These are phyloP conservation scores for Trisateles emortualis DNA, from an alignment of 2,888 invertebrate species.

Conservation along the genomic window DNA sequence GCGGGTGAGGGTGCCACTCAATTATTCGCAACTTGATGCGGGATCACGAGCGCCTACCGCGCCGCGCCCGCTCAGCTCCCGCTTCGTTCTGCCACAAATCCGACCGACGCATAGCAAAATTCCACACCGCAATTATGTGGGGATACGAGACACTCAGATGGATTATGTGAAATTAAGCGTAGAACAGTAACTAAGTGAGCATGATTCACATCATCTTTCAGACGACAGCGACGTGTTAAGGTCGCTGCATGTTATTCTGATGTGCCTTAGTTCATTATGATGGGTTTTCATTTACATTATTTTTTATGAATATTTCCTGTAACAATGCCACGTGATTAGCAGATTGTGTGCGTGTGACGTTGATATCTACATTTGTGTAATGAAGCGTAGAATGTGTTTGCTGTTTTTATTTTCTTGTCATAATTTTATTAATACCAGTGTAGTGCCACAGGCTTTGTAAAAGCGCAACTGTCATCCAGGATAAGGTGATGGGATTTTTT, in stretches of 20 bases:
- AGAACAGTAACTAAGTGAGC: slow-evolving; percentile 73
- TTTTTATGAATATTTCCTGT: slow-evolving; percentile 9
- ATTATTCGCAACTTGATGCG: slow-evolving; percentile 83
- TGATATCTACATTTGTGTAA: background rate
- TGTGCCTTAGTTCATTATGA: slow-evolving; percentile 9
- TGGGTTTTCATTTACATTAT: slow-evolving; percentile 23
- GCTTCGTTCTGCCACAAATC: slow-evolving; percentile 58
- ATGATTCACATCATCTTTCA: slow-evolving; percentile 67
- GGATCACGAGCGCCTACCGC: slow-evolving; percentile 65
- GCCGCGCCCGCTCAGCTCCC: slow-evolving; percentile 14
- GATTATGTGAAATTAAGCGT: slow-evolving; percentile 82
- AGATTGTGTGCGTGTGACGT: slow-evolving; percentile 4
- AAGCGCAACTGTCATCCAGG: no score
- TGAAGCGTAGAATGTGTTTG: background rate
- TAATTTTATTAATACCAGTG: background rate
- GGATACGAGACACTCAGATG: slow-evolving; percentile 76
- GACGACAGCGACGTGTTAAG: slow-evolving; percentile 16
- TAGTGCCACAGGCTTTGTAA: no score
- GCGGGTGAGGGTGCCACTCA: slow-evolving; percentile 71
- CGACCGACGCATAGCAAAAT: slow-evolving; percentile 71
- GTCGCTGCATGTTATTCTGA: slow-evolving; percentile 27
- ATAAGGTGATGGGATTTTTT: no score
- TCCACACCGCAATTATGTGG: slow-evolving; percentile 77
- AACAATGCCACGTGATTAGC: slow-evolving; percentile 13
- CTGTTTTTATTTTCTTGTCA: background rate